Evolutionary conservation across 2,888 invertebrate species (phyloP).

Genomic region (Cosmia trapezina): DNA sequence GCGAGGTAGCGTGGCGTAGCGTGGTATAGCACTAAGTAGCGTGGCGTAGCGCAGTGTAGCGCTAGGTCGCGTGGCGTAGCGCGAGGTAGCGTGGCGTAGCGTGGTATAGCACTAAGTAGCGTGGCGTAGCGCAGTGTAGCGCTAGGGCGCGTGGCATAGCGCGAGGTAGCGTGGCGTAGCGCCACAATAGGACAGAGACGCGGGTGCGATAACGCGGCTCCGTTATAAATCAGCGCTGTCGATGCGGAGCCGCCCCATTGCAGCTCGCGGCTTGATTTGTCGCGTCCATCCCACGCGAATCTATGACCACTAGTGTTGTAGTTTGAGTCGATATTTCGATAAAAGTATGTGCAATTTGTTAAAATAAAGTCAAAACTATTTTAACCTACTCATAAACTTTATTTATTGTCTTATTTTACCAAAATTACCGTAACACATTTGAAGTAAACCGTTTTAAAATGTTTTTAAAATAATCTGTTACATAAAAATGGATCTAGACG

Average conservation of each 20-base stretch:
- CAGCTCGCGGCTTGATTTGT: slow-evolving; percentile 88
- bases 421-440: neutral
- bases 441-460: neutral
- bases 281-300: slow-evolving; percentile 85
- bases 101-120: neutral
- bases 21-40: neutral
- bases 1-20: slow-evolving; percentile 1
- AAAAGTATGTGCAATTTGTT: neutral
- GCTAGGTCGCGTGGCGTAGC: neutral
- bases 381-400: neutral
- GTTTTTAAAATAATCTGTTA: neutral
- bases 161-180: slow-evolving; percentile 1
- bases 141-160: neutral
- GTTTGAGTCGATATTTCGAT: neutral
- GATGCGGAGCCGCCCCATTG: slow-evolving; percentile 88
- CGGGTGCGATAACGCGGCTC: slow-evolving; percentile 82
- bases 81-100: neutral
- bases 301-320: slow-evolving; percentile 70
- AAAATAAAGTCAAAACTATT: neutral
- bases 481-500: neutral
- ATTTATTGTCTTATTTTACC: neutral
- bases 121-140: neutral
- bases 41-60: neutral
- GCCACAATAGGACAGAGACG: slow-evolving; percentile 53
- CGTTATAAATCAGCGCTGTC: slow-evolving; percentile 89